Base-by-base conservation (phyloP, 1,140 invertebrate species). In the Lanistes nyassanus region DNA sequence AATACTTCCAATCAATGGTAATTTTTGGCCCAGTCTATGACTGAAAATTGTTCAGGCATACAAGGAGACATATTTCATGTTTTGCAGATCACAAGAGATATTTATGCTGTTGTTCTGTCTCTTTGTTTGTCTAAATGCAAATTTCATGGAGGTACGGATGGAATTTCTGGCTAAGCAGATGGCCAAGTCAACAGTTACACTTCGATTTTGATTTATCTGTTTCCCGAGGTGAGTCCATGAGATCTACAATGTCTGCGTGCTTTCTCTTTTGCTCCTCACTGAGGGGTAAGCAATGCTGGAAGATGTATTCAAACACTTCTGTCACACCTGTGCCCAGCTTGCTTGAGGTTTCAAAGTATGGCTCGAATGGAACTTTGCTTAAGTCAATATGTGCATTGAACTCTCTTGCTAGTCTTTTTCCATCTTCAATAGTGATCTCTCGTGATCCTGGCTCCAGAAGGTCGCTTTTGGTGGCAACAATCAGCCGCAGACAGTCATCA, bases 331-430 rank as follows among this genome's bases (percentile, higher is more conserved):
- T 53, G 29, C 87, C 88, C 47, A 77, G 83, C 39, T 84, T 77
- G 79, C 88, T 89, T 11, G 89, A 90, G 0, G 89, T 89, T 76
- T 90, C 89, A 82, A 89, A 90, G 76, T 88, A 90, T 6, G 88
- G 88, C 2, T 86, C 78, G 13, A 73, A 64, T 11, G 79, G 74
- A 16, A 82, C 51, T 75, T 79, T 80, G n/a, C 53, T 72, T 5
- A 82, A 19, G 47, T 85, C 80, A 6, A 85, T 75, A 39, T 82
- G 74, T 47, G 81, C 76, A 62, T 89, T 89, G 13, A 89, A 80
- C 74, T 87, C 85, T 29, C 78, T 74, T 23, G 87, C 75, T 65
- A 87, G 83, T 53, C 80, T 80, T 29, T 75, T 67, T 3, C 81
- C 87, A 71, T 87, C 84, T 37, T 88, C 84, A 23, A 76, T 36